These are phyloP conservation scores for Phodopus roborovskii DNA, from an alignment of 2,113 vertebrate species.

Conservation along the genomic window DNA sequence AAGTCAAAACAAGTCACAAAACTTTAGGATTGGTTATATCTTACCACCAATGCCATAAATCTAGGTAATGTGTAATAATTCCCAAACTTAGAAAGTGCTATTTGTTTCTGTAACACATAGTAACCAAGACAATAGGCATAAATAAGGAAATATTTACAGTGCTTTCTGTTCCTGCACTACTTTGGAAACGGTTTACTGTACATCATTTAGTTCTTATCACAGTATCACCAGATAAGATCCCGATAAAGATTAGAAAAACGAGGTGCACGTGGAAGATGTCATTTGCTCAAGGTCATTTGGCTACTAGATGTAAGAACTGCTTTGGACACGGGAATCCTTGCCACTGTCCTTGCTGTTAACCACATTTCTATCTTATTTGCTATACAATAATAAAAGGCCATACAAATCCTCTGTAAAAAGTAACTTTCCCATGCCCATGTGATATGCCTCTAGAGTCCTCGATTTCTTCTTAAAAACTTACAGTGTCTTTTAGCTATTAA, in stretches of 20 bases:
- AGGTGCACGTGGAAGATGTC: neutral
- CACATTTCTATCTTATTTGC: neutral
- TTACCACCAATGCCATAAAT: neutral
- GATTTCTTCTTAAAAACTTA: neutral
- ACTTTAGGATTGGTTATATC: slow-evolving; percentile 9
- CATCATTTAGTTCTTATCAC: neutral
- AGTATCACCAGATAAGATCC: neutral
- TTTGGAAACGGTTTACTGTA: neutral
- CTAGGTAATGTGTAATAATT: neutral
- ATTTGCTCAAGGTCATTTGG: neutral
- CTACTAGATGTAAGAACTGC: neutral
- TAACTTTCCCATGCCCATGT: neutral
- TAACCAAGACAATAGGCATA: neutral
- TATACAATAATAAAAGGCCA: neutral
- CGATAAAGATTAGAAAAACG: neutral
- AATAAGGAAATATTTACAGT: neutral
- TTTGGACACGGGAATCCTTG: neutral
- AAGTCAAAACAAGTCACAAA: neutral
- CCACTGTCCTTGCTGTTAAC: neutral
- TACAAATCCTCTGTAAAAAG: neutral
- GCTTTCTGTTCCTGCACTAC: neutral
- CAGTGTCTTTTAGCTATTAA: neutral
- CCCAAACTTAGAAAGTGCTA: neutral
- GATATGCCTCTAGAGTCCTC: neutral
- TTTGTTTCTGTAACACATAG: neutral